Evolutionary conservation across 2,888 invertebrate species (phyloP).

Genomic region (Apantesis nais): DNA sequence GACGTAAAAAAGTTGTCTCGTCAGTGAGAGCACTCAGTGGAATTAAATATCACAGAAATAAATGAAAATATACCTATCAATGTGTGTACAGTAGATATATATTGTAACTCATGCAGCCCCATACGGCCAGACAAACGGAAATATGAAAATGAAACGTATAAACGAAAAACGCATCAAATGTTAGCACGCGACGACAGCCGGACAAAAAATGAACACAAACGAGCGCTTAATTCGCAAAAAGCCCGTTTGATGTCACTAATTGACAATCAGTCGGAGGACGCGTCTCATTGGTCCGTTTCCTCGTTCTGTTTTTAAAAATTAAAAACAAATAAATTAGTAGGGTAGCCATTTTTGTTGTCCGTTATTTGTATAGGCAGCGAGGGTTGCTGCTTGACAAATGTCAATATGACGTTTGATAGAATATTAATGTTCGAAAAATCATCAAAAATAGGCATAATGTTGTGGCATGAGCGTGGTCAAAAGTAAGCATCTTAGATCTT

Average conservation of each 20-base stretch:
- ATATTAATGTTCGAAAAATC: neutral
- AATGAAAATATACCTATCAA: conserved; percentile 55
- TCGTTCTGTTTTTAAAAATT: conserved; percentile 83
- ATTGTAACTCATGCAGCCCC: conserved; percentile 67
- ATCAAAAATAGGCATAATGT: neutral
- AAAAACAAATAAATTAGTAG: conserved; percentile 81
- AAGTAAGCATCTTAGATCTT: neutral
- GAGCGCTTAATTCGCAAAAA: conserved; percentile 85
- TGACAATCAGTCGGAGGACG: conserved; percentile 84
- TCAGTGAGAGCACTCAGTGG: conserved; percentile 66
- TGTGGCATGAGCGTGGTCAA: neutral
- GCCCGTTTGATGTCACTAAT: conserved; percentile 86
- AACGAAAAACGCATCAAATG: conserved; percentile 82
- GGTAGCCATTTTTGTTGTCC: conserved; percentile 66
- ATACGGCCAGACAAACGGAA: conserved; percentile 80
- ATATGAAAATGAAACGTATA: conserved; percentile 83
- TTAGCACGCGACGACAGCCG: conserved; percentile 67
- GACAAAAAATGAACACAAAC: conserved; percentile 84
- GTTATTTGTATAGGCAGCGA: conserved; percentile 40
- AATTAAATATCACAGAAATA: conserved; percentile 67
- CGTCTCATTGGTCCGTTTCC: conserved; percentile 82
- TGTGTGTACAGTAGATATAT: conserved; percentile 37
- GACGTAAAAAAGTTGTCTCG: conserved; percentile 26
- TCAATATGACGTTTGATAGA: conserved; percentile 14
- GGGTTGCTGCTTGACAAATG: conserved; percentile 14